phyloP scores from a whole-genome alignment of 2,113 vertebrate genomes.

The Corapipo altera region DNA sequence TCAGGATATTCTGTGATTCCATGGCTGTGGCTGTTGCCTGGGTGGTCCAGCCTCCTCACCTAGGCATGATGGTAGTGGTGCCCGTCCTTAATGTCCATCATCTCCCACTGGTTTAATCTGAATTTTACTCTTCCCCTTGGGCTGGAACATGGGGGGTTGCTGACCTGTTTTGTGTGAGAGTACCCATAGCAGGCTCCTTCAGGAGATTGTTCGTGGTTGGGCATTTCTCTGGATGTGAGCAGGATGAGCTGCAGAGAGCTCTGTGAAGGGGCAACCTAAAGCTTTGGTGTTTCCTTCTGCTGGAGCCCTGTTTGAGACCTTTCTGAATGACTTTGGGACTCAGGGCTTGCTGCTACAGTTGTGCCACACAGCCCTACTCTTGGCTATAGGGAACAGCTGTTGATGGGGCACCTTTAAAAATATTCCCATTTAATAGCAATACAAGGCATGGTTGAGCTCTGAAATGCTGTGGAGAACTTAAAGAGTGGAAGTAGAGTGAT shows the following conservation, averaged over 20 bases:
- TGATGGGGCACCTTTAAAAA: neutral
- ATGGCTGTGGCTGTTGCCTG: neutral
- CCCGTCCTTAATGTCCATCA: neutral
- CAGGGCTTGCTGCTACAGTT: neutral
- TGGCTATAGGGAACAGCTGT: neutral
- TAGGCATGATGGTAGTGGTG: rapidly evolving
- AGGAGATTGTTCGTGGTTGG: neutral
- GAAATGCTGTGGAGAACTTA: neutral
- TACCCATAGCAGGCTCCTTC: neutral
- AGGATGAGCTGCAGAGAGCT: neutral
- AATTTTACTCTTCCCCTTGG: neutral
- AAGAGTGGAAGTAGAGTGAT: neutral
- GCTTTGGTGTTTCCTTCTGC: neutral
- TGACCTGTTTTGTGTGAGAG: neutral
- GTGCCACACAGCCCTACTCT: neutral
- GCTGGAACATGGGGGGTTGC: neutral
- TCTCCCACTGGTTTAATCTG: neutral
- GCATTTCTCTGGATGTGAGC: neutral
- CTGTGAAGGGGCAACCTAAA: neutral
- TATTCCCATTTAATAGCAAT: neutral
- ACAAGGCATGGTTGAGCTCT: neutral
- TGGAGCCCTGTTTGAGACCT: neutral
- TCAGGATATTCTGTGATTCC: neutral
- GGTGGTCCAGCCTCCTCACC: neutral
- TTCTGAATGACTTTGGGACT: neutral